phyloP scores from a whole-genome alignment of 2,113 vertebrate genomes.

The human (Homo sapiens) region DNA sequence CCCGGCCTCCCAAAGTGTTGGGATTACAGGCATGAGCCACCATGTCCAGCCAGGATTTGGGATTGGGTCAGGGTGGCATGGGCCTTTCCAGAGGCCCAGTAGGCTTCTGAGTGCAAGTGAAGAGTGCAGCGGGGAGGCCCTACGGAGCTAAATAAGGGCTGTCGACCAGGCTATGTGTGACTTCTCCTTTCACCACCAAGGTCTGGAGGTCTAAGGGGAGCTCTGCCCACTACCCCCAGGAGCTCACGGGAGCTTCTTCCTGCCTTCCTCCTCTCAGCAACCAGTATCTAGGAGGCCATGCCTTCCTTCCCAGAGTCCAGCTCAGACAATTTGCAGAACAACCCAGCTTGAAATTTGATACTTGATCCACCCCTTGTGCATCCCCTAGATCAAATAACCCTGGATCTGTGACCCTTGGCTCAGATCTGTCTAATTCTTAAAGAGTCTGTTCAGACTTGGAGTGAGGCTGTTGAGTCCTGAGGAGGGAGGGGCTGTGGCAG shows the following conservation, averaged over 20 bases:
- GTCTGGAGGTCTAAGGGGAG: not conserved
- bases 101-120: not conserved
- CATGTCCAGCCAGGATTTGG: not conserved
- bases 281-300: not conserved
- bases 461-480: not conserved
- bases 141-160: too few species aligned
- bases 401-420: not conserved
- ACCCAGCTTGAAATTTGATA: slow-evolving; percentile 37
- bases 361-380: not conserved
- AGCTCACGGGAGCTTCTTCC: not conserved
- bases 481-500: not conserved
- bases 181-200: not conserved
- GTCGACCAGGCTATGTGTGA: too few species aligned
- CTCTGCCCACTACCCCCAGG: not conserved
- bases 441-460: slow-evolving; percentile 10
- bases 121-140: not conserved
- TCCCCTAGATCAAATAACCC: not conserved
- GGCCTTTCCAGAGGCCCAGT: not conserved
- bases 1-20: too few species aligned
- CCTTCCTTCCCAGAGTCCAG: not conserved
- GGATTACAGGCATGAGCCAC: too few species aligned
- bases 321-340: slow-evolving; percentile 21
- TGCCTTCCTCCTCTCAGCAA: not conserved
- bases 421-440: not conserved
- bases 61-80: not conserved